Evolutionary conservation across 2,888 invertebrate genomes (phyloP).

Genomic region (Pyrgus malvae): DNA sequence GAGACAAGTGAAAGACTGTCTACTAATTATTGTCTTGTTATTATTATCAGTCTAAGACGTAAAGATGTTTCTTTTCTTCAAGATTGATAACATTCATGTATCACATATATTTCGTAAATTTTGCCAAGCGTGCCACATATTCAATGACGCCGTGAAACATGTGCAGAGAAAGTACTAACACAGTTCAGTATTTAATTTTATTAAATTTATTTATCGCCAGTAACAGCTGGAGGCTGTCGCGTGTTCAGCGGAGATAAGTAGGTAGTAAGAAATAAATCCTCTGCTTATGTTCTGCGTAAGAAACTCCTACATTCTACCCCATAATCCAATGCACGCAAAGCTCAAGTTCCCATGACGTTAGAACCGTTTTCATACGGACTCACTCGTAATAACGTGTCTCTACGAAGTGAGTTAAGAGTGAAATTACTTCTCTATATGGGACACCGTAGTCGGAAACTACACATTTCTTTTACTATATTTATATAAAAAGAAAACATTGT

Average conservation of each 20-base stretch:
- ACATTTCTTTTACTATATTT: neutral
- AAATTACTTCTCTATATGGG: slow-evolving; percentile 8
- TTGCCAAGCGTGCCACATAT: too few species aligned
- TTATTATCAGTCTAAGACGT: too few species aligned
- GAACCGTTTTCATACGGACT: slow-evolving; percentile 5
- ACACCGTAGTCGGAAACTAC: neutral
- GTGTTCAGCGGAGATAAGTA: slow-evolving; percentile 19
- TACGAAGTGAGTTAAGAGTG: slow-evolving; percentile 1
- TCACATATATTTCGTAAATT: too few species aligned
- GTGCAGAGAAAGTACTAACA: too few species aligned
- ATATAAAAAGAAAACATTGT: too few species aligned
- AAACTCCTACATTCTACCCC: slow-evolving; percentile 2
- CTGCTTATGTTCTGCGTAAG: slow-evolving; percentile 15
- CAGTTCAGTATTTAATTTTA: slow-evolving; percentile 17
- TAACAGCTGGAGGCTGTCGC: slow-evolving; percentile 18
- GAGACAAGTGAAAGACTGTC: too few species aligned
- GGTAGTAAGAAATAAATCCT: slow-evolving; percentile 17
- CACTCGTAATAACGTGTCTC: slow-evolving; percentile 8
- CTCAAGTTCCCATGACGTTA: neutral
- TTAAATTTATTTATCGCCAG: slow-evolving; percentile 13
- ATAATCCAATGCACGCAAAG: neutral
- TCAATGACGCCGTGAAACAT: too few species aligned
- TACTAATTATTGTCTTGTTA: too few species aligned
- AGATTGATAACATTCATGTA: too few species aligned
- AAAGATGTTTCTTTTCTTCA: too few species aligned